phyloP scores from a whole-genome alignment of 2,888 invertebrate genomes.

The Corythucha ciliata region DNA sequence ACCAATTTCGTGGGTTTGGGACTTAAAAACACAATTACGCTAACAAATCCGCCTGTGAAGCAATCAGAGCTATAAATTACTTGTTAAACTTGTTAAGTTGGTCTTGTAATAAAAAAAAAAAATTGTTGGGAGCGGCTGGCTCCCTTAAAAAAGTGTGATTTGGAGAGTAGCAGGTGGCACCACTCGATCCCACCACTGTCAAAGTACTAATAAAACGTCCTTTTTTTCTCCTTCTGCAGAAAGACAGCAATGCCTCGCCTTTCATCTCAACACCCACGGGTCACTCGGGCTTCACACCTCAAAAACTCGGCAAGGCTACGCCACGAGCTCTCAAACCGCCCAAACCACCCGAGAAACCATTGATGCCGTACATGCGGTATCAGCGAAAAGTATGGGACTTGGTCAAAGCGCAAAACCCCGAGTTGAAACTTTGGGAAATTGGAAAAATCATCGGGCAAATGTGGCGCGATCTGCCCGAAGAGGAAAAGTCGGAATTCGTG shows the following conservation, averaged over 20 bases:
- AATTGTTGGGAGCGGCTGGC: no score
- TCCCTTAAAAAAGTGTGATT: no score
- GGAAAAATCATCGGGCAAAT: constrained; percentile 95
- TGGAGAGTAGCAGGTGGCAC: no score
- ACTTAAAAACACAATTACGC: no score
- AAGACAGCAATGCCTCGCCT: constrained; percentile 49
- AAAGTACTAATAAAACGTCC: no score
- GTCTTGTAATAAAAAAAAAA: no score
- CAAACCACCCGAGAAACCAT: constrained; percentile 95
- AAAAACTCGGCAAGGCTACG: constrained; percentile 73
- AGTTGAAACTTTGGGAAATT: constrained; percentile 96
- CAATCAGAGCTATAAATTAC: no score
- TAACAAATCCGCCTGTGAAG: no score
- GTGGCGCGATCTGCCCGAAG: constrained; percentile 92
- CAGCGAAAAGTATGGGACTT: constrained; percentile 95
- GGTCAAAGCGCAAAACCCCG: constrained; percentile 91
- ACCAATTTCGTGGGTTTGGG: no score
- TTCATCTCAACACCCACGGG: constrained; percentile 82
- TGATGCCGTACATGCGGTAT: constrained; percentile 98
- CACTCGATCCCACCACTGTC: no score
- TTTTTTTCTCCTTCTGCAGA: constrained; percentile 2
- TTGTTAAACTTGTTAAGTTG: no score
- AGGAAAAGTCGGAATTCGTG: constrained; percentile 83
- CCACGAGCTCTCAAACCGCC: constrained; percentile 80
- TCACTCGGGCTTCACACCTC: constrained; percentile 86